phyloP scores from a whole-genome alignment of 1,140 invertebrate species.

The Drosophila santomea region DNA sequence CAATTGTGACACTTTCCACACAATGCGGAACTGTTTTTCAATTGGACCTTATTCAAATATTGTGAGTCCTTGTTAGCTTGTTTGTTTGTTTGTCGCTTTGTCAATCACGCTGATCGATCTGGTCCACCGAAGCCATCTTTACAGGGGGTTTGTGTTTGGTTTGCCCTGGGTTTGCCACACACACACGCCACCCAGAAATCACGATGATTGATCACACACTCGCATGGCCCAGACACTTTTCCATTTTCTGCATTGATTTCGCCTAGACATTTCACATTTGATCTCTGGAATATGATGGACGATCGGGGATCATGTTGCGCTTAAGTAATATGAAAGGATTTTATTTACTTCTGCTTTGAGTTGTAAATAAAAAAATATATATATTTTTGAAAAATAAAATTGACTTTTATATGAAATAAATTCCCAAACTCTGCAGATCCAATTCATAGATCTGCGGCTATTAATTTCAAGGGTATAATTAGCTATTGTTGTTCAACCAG shows the following conservation, averaged over 20 bases:
- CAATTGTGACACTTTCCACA: conserved; percentile 55
- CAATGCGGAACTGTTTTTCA: conserved; percentile 50
- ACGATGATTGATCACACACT: conserved; percentile 52
- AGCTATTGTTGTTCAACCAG: not conserved
- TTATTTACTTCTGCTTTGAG: too few relatives aligned
- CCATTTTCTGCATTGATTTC: conserved; percentile 24
- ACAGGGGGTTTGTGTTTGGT: too few relatives aligned
- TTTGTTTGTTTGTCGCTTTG: conserved; percentile 58
- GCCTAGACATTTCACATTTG: not conserved
- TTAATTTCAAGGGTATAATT: conserved; percentile 1
- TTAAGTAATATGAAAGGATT: too few relatives aligned
- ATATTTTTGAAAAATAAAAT: not conserved
- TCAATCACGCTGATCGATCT: conserved; percentile 62
- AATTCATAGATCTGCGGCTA: not conserved
- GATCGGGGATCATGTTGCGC: too few relatives aligned
- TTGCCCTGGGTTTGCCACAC: conserved; percentile 25
- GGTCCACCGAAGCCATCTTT: conserved; percentile 10
- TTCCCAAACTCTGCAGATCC: too few relatives aligned
- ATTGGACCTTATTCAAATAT: conserved; percentile 55
- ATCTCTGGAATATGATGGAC: not conserved
- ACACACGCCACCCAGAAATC: conserved; percentile 30
- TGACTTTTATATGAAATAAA: too few relatives aligned
- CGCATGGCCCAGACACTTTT: conserved; percentile 20
- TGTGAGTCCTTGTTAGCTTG: conserved; percentile 48
- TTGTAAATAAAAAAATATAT: not conserved